Base-by-base conservation (phyloP, 2,888 invertebrate genomes). In the Operophtera brumata region DNA sequence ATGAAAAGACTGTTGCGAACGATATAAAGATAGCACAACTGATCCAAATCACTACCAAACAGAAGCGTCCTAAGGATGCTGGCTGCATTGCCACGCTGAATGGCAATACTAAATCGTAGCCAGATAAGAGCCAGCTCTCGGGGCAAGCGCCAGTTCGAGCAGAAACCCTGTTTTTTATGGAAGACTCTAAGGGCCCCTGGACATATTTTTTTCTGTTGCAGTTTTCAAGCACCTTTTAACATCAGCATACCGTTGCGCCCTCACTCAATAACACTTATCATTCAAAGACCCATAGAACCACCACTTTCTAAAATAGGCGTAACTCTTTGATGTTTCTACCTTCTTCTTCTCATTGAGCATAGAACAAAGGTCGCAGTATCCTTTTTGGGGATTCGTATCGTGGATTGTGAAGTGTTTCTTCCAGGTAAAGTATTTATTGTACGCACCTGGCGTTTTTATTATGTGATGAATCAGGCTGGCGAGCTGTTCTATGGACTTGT, bases 281-380 rank as follows among this genome's bases (percentile, higher is more conserved):
- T 57, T 63, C 12, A 81, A 43, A 0, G 71, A 59, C 0, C 75
- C 77, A 2, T 59, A 54, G 30, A 74, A 78, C 88, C 88, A 88
- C 88, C 88, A 88, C 1, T 67, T 67, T 10, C 86, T 75, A 6
- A 87, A 82, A 0, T 62, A 50, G 2, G 61, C 64, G 35, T 83
- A 80, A 0, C 61, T 57, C 12, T 69, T 77, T 1, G 52, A 49
- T 0, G 26, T 57, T 0, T 54, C 39, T 34, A 72, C 60, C 37
- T 61, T 67, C 0, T 54, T 58, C 1, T 61, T 54, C 42, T 79
- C 66, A 54, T 86, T 82, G 0, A 88, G 61, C 42, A 75, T 47
- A 3, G 60, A 62, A 46, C 88, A 88, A 0, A 88, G 65, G 1
- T 80, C 66, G 46, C 87, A 88, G 1, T 82, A 66, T 0, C 85